Evolutionary conservation across 1,140 invertebrate genomes (phyloP).

Genomic region (Anthonomus grandis): DNA sequence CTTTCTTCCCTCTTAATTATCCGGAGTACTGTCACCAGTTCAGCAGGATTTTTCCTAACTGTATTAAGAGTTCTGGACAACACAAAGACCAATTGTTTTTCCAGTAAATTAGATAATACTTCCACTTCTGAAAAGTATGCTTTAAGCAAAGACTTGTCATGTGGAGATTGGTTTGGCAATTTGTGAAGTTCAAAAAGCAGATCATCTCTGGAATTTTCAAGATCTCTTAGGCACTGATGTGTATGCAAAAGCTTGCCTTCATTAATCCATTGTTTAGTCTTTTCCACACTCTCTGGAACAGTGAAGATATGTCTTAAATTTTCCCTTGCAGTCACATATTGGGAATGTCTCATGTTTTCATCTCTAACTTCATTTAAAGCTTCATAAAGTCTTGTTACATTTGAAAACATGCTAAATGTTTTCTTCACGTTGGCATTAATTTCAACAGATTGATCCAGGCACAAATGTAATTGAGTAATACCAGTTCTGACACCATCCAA

Average conservation of each 20-base stretch:
- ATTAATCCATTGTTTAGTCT: constrained; percentile 89
- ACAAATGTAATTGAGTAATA: constrained; percentile 82
- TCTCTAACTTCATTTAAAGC: constrained; percentile 82
- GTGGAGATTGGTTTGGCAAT: constrained; percentile 83
- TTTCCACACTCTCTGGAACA: constrained; percentile 93
- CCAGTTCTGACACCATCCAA: constrained; percentile 93
- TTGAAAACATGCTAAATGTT: constrained; percentile 61
- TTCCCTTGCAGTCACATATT: constrained; percentile 96
- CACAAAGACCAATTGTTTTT: constrained; percentile 88
- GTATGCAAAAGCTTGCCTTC: constrained; percentile 94
- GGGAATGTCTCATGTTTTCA: constrained; percentile 90
- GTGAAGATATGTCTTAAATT: constrained; percentile 98
- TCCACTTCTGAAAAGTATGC: constrained; percentile 96
- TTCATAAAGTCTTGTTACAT: constrained; percentile 68
- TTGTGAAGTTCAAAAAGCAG: constrained; percentile 93
- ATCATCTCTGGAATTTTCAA: constrained; percentile 96
- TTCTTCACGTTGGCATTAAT: constrained; percentile 62
- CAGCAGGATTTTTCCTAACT: constrained; percentile 90
- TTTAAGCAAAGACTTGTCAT: constrained; percentile 88
- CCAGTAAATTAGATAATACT: constrained; percentile 82
- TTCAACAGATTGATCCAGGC: constrained; percentile 81
- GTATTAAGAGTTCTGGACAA: constrained; percentile 88
- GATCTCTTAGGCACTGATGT: constrained; percentile 86
- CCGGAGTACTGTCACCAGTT: constrained; percentile 92
- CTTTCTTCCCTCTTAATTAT: constrained; percentile 98